Evolutionary conservation across 2,797 vertebrate species (phyloP).

Genomic region (Micrastur ruficollis): DNA sequence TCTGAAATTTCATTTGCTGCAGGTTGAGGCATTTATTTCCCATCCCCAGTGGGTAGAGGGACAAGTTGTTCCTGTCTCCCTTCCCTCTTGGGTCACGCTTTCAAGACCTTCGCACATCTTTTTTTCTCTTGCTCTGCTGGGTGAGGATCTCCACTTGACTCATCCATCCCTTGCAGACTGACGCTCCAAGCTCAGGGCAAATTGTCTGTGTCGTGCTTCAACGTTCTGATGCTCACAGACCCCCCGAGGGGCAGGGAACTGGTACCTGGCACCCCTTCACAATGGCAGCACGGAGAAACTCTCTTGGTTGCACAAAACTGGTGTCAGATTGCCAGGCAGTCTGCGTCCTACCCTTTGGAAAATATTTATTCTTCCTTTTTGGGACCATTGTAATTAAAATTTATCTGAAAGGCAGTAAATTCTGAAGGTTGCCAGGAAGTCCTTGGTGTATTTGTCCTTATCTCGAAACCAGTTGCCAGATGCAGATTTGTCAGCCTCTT

Average conservation of each 20-base stretch:
- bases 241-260: not conserved
- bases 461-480: not conserved
- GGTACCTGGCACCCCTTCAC: not conserved
- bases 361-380: not conserved
- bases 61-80: not conserved
- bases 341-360: not conserved
- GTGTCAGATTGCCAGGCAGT: not conserved
- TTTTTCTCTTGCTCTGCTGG: not conserved
- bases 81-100: not conserved
- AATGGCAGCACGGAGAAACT: not conserved
- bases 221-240: not conserved
- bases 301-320: not conserved
- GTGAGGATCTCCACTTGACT: not conserved
- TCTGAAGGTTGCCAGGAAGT: not conserved
- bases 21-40: not conserved
- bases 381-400: not conserved
- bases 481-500: not conserved
- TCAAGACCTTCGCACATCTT: not conserved
- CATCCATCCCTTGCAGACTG: not conserved
- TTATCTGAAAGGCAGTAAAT: not conserved
- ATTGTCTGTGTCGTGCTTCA: rapidly evolving
- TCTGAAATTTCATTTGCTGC: not conserved
- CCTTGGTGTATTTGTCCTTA: not conserved
- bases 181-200: not conserved
- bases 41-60: not conserved